Base-by-base conservation (phyloP, 2,113 vertebrate species). In the Lophochroa leadbeateri region DNA sequence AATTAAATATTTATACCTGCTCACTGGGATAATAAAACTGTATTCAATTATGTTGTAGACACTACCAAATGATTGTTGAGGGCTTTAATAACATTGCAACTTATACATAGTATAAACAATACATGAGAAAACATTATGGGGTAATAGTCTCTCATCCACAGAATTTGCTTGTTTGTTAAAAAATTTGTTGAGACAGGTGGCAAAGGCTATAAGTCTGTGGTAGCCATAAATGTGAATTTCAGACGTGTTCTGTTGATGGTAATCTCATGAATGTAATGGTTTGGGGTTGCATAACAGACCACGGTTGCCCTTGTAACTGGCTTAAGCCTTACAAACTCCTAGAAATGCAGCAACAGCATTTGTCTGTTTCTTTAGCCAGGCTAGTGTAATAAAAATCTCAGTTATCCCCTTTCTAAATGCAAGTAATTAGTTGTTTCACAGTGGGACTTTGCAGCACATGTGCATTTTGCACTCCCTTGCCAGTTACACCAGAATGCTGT, bases 1-100 rank as follows among this genome's bases (percentile, higher is more conserved):
- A 86, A 96, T 97, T 97, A 98, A 98, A 98, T 98, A 98, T 98
- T 97, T 96, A 97, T 97, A 64, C 90, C 46, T 96, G 18, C 91
- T 97, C 90, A 39, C 89, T 93, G 71, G 92, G 91, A 92, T 97
- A 97, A 97, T 98, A 97, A 98, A 97, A 95, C 85, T 90, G 88
- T 94, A 94, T 97, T 98, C 93, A 96, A 14, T 98, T 98, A 97
- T 82, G 58, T 94, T 91, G 68, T 55, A 96, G 91, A 95, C 86
- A 90, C 71, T 94, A 96, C 50, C 84, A 97, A 96, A 95, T 96
- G 95, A 93, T 96, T 91, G 93, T 92, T 96, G 96, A 97, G 96
- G 94, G 88, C 89, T 96, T 27, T 96, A 97, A 97, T 96, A 97
- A 95, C 28, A 46, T 88, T 53, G 37, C 81, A 97, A 94, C 94